Percentiles rank a stretch among this genome's conserved stretches.
Conservation (phyloP, 2,888 invertebrate genomes). For the Phyllotreta cruciferae region DNA sequence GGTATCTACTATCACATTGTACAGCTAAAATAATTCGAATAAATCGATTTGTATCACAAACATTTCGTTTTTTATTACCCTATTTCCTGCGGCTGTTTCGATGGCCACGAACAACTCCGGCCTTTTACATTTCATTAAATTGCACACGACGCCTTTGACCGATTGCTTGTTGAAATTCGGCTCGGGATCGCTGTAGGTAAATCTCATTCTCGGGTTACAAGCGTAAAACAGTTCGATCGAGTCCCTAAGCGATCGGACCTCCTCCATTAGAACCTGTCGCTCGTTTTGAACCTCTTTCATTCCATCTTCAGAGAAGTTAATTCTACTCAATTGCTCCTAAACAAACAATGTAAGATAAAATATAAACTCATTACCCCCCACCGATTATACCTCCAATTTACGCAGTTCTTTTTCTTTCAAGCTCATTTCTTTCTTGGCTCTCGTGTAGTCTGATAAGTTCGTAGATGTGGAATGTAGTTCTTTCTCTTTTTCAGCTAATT, state of each 20-base stretch:
- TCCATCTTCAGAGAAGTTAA: conserved; percentile 69
- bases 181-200: conserved; percentile 81
- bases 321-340: conserved; percentile 57
- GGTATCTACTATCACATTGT: conserved; percentile 89
- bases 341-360: conserved; percentile 35
- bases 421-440: conserved; percentile 68
- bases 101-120: conserved; percentile 76
- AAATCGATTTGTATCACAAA: not conserved
- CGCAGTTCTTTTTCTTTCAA: conserved; percentile 66
- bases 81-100: conserved; percentile 85
- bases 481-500: conserved; percentile 70
- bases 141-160: conserved; percentile 82
- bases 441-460: conserved; percentile 64
- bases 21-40: conserved; percentile 68
- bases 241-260: conserved; percentile 65
- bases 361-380: too few species aligned
- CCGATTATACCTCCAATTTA: conserved; percentile 61
- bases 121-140: conserved; percentile 78
- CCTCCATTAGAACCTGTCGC: conserved; percentile 63
- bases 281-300: conserved; percentile 64
- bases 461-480: conserved; percentile 72
- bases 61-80: conserved; percentile 63
- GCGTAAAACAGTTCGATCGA: conserved; percentile 67
- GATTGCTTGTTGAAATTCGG: conserved; percentile 71
- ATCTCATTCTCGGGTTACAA: conserved; percentile 66